Evolutionary conservation across 2,888 invertebrate species (phyloP).

Genomic region (Listrodromus nycthemerus): DNA sequence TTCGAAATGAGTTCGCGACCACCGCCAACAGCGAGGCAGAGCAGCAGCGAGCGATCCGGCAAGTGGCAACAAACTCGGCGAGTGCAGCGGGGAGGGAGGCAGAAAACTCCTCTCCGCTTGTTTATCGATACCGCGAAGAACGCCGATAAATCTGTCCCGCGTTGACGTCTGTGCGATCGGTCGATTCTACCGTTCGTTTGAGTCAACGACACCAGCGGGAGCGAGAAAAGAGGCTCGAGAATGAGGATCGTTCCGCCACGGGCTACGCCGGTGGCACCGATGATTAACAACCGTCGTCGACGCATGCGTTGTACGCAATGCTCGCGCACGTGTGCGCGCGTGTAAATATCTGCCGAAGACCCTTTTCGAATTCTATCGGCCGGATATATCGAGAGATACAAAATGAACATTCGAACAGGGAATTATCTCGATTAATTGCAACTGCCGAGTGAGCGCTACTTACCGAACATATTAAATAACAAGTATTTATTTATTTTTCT

Average conservation of each 20-base stretch:
- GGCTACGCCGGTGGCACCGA: slow-evolving; percentile 51
- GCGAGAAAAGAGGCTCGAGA: slow-evolving; percentile 50
- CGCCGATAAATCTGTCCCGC: slow-evolving; percentile 67
- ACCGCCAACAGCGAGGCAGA: slow-evolving; percentile 48
- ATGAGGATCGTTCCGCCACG: slow-evolving; percentile 45
- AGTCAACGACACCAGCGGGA: slow-evolving; percentile 38
- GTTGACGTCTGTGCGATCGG: slow-evolving; percentile 60
- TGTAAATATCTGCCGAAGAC: background rate
- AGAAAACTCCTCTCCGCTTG: slow-evolving; percentile 41
- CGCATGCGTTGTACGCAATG: slow-evolving; percentile 27
- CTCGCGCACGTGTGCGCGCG: background rate
- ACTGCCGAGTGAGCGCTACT: background rate
- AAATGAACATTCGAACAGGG: background rate
- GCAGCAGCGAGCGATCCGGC: slow-evolving; percentile 5
- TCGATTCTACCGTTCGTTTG: slow-evolving; percentile 40
- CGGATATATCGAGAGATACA: slow-evolving; percentile 32
- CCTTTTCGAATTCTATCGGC: slow-evolving; percentile 1
- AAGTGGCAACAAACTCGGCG: slow-evolving; percentile 20
- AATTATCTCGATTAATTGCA: slow-evolving; percentile 9
- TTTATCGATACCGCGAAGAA: slow-evolving; percentile 68
- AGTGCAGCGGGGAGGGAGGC: background rate
- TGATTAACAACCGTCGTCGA: slow-evolving; percentile 62
- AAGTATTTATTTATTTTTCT: too few relatives aligned
- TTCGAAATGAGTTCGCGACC: slow-evolving; percentile 58
- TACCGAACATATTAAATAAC: too few relatives aligned